Base-by-base conservation (phyloP, 2,797 vertebrate species). In the Orientallactaga sibirica region DNA sequence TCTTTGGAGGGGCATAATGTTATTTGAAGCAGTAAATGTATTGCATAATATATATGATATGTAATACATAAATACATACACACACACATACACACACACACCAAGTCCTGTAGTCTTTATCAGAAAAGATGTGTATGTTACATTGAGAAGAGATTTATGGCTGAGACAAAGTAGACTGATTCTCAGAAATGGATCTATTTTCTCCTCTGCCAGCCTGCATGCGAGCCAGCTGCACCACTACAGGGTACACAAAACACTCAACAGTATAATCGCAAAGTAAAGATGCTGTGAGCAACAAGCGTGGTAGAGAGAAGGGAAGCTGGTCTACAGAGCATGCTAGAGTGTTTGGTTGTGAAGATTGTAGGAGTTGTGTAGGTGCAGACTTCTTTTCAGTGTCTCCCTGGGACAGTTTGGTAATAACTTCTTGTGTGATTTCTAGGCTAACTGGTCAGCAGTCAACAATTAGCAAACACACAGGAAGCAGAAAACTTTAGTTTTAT, bases 81-180 rank as follows among this genome's bases (percentile, higher is more conserved):
- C 55, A 58, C 9, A 58, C 11, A 58, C 55, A 58, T 15, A 48
- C 7, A 48, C 48, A 48, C 48, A 48, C 10, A 48, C 48, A 48
- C 43, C 33, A 37, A 67, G 43, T 55, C 48, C 77, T 77, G 55
- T 74, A 86, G 52, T 93, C 74, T 73, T 88, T 33, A 83, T 85
- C 55, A 24, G 24, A 76, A 74, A 88, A 80, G 2, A 9, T 68
- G 95, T 61, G 27, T 41, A 43, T 52, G 24, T 89, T 88, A 80
- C 15, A 84, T 29, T 7, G 33, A 83, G 66, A 68, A 96, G 52
- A 89, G n/a, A 61, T 92, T 94, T 90, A 78, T 64, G 58, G 24
- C 29, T 86, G 27, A 94, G 52, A 75, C 55, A 80, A 66, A 84
- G 55, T 33, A 86, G 33, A 86, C 33, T n/a, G 5, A n/a, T 70